These are phyloP conservation scores for Microchrysa polita DNA, from an alignment of 2,888 invertebrate species.

Conservation along the genomic window DNA sequence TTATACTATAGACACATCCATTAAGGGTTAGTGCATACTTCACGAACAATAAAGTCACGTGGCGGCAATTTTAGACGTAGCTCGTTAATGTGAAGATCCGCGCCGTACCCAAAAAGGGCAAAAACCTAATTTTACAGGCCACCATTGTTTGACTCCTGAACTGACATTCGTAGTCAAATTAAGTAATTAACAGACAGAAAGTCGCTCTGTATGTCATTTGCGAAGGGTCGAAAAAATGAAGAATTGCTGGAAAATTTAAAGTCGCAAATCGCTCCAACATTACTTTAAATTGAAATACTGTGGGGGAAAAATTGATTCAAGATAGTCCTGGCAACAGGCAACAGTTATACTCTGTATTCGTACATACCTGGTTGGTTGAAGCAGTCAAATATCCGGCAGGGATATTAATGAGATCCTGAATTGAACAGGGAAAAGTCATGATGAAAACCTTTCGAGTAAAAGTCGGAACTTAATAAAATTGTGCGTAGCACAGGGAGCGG, in stretches of 20 bases:
- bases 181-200: conserved; percentile 46
- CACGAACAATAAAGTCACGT: conserved; percentile 62
- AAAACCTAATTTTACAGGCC: conserved; percentile 21
- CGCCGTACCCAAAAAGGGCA: background rate
- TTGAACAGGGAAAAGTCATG: background rate
- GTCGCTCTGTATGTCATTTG: background rate
- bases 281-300: background rate
- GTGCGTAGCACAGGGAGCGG: too few relatives aligned
- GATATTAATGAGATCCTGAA: background rate
- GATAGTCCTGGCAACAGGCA: too few relatives aligned
- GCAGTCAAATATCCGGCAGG: background rate
- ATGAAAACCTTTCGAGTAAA: background rate
- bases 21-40: conserved; percentile 7
- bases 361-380: background rate
- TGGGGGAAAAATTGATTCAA: background rate
- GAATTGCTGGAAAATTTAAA: background rate
- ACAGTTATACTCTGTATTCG: background rate
- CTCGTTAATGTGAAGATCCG: background rate
- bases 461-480: too few relatives aligned
- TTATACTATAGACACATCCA: background rate
- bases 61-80: conserved; percentile 60
- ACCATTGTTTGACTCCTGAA: background rate
- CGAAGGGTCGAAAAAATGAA: conserved; percentile 11
- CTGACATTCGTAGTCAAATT: conserved; percentile 46
- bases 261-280: background rate